Conservation (phyloP, 2,797 vertebrate genomes). For the Cossypha caffra region DNA sequence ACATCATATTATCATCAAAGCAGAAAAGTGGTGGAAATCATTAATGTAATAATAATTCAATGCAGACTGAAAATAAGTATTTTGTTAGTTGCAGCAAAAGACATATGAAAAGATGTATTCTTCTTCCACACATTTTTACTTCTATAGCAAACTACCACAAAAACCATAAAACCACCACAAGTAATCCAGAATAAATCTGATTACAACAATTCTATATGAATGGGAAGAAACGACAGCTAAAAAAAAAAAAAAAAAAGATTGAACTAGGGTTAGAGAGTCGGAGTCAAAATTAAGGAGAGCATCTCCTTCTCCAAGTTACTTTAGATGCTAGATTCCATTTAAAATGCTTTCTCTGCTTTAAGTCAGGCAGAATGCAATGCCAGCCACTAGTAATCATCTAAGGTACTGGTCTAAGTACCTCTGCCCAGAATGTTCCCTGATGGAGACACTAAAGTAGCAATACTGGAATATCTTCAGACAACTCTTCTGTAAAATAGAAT, state of each 20-base stretch:
- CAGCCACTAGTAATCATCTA: not conserved
- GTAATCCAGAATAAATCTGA: not conserved
- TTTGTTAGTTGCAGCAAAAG: not conserved
- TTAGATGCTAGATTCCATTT: not conserved
- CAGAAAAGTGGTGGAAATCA: not conserved
- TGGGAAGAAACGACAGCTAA: not conserved
- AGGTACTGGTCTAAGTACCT: not conserved
- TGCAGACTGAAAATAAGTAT: not conserved
- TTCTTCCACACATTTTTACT: not conserved
- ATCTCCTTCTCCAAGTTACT: not conserved
- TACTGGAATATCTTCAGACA: not conserved
- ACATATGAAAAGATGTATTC: not conserved
- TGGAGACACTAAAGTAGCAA: not conserved
- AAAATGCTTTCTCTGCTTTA: not conserved
- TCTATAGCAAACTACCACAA: not conserved
- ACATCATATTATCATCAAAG: not conserved
- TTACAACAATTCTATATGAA: not conserved
- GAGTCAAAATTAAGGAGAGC: not conserved
- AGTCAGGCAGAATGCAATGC: not conserved
- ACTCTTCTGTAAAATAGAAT: not conserved
- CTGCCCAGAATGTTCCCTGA: not conserved
- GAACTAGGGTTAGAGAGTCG: not conserved
- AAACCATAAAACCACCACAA: not conserved
- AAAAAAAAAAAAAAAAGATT: not conserved
- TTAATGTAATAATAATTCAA: not conserved